A percentile compares a stretch with the other conserved stretches of the same genome.
These are phyloP conservation scores for Scomber scombrus DNA, from an alignment of 2,113 vertebrate species.

Conservation along the genomic window DNA sequence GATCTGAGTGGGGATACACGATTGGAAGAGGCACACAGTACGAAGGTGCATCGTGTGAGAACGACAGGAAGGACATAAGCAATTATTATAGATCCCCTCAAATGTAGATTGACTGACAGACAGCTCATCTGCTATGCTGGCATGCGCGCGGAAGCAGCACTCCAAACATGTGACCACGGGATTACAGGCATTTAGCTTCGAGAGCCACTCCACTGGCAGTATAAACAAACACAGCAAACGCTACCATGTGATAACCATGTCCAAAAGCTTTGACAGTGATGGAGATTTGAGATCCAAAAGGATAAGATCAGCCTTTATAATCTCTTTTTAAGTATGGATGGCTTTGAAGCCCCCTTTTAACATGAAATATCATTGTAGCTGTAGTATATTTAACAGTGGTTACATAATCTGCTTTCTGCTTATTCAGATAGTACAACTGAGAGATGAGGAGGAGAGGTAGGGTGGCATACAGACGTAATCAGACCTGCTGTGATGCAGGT, in stretches of 20 bases:
- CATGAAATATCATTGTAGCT: not conserved
- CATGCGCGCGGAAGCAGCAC: conserved; percentile 58
- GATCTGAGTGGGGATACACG: not conserved
- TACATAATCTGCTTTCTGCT: conserved; percentile 24
- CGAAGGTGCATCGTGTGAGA: conserved; percentile 4
- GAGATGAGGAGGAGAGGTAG: not conserved
- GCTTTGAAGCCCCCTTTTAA: conserved; percentile 37
- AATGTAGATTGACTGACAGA: conserved; percentile 42
- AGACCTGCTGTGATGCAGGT: conserved; percentile 23
- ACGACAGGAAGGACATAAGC: conserved; percentile 34
- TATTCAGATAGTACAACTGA: conserved; percentile 11
- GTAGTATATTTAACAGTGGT: conserved; percentile 16
- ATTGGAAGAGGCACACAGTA: not conserved
- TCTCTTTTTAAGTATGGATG: not conserved
- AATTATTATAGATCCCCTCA: conserved; percentile 30
- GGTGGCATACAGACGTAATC: not conserved
- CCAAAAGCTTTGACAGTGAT: conserved; percentile 19
- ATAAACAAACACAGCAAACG: conserved; percentile 39
- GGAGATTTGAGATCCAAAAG: conserved; percentile 9
- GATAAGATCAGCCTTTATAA: conserved; percentile 15
- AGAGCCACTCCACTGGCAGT: conserved; percentile 39
- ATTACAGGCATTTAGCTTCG: conserved; percentile 59
- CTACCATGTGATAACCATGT: conserved; percentile 20
- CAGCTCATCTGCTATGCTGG: conserved; percentile 52
- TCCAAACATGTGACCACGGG: conserved; percentile 65